Evolutionary conservation across 2,113 vertebrate species (phyloP), one percentile per base, ranked within the genome.

Genomic region (Tachysurus fulvidraco): DNA sequence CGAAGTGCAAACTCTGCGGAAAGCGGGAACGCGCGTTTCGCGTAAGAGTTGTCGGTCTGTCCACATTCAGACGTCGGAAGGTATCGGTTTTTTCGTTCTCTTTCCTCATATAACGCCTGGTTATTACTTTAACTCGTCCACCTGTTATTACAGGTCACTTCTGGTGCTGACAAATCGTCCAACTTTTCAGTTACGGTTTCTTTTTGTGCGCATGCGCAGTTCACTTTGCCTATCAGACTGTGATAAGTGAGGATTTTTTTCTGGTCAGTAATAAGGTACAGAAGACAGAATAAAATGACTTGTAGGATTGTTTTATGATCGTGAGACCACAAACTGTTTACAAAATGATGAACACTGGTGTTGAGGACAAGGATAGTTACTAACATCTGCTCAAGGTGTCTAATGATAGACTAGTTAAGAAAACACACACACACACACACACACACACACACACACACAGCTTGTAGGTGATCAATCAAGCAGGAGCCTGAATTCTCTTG

Each of bases 11-110:
- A 41, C 12, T 23, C 54, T 81, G 36, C 87, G 82, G 64, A 87
- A 81, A 74, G 36, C 41, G 46, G 89, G 91, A 71, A 36, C 57
- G 13, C 83, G 82, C 10, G 64, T 50, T 12, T 82, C 81, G 28
- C 55, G 86, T 65, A 90, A 87, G 92, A 88, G 82, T 86, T 85
- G 77, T 83, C 90, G 91, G 55, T 92, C 90, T 54, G 84, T 93
- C 4, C 93, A 90, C 23, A 89, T 93, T 0, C 93, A 94, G 77
- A 93, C 93, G 1, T 85, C 52, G 10, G 89, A 89, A 50, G 87
- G 87, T 55, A 77, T 4, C 4, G 11, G 36, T 36, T 2, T 5
- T 57, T 30, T 17, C 28, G 67, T 14, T 1, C 36, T 28, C 9
- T 67, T 30, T 64, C 12, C 9, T 62, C 14, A 25, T 28, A n/a